Evolutionary conservation across 1,140 invertebrate species (phyloP), one percentile per base, ranked within the genome.

Genomic region (Scylla paramamosain): DNA sequence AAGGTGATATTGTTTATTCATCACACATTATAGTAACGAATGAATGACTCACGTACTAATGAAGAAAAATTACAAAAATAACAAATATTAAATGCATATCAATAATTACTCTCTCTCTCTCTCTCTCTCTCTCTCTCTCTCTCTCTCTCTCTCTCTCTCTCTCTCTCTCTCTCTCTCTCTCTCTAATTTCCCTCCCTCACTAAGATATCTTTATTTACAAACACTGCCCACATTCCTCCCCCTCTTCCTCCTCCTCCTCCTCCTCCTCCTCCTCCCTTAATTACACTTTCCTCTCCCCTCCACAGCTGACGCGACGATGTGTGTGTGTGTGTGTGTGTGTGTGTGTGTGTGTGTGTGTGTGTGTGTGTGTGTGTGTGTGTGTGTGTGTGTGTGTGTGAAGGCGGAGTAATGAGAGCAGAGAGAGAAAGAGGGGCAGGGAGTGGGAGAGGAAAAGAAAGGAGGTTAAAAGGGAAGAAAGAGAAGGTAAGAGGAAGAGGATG

Each of bases 301-400:
- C 20, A 77, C 67, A 77, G 67, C 67, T 77, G 67, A 77, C 67
- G 67, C n/a, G 67, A n/a, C 12, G 0, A 8, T 77, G 67, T 77
- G 67, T 77, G 67, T 77, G 67, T 77, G 67, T 77, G 67, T 77
- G 67, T 77, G 67, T 77, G 67, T 77, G 67, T 77, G 67, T 77
- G 67, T 77, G 67, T 77, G 67, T 77, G 59, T 48, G 46, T 48
- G 46, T 48, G 46, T 48, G 46, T 48, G 46, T 48, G 46, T 48
- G 46, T 48, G 46, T 48, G 46, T 48, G 46, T 48, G 46, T 48
- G 46, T 48, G 46, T 48, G 46, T 48, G 46, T 48, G 46, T 48
- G 46, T 48, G 46, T 48, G 46, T 48, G 46, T 48, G 46, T 48
- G 46, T 48, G 46, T 48, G 46, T 48, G 46, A 48, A 7, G 46